Evolutionary conservation across 35 echinoderm and acorn worm species (phyloP).

Genomic region (Antedon bifida): DNA sequence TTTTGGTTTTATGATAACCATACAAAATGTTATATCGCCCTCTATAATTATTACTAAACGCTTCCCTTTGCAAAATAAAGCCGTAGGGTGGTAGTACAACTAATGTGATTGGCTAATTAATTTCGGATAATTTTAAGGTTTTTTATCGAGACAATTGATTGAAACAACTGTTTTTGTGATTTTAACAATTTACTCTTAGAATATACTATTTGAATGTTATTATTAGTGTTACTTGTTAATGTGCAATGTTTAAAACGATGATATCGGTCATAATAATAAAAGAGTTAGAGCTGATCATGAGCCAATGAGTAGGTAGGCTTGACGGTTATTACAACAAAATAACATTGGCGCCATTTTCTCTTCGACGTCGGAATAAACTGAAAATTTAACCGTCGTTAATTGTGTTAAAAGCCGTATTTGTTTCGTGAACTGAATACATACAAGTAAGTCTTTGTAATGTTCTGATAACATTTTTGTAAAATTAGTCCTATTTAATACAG

Average conservation of each 20-base stretch:
- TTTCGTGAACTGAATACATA: background rate
- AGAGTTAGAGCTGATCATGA: background rate
- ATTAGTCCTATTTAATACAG: background rate
- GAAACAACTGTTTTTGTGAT: too few relatives aligned
- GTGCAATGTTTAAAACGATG: too few relatives aligned
- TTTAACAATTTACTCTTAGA: too few relatives aligned
- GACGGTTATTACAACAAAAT: background rate
- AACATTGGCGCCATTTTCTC: constrained; percentile 1
- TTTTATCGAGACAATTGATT: too few relatives aligned
- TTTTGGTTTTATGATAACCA: background rate
- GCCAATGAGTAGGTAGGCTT: background rate
- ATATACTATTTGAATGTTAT: too few relatives aligned
- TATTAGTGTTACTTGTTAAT: too few relatives aligned
- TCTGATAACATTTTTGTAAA: background rate
- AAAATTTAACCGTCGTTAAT: background rate
- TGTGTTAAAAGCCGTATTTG: background rate
- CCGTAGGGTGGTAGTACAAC: background rate
- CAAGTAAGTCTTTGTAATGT: background rate
- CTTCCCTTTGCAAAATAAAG: background rate
- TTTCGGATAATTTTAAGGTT: background rate
- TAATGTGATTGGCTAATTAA: background rate
- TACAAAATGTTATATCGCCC: background rate
- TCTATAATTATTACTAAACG: background rate
- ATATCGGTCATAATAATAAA: too few relatives aligned
- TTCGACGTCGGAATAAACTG: background rate